Evolutionary conservation across 2,113 vertebrate species (phyloP), one percentile per base, ranked within the genome.

Genomic region (Mus musculus): DNA sequence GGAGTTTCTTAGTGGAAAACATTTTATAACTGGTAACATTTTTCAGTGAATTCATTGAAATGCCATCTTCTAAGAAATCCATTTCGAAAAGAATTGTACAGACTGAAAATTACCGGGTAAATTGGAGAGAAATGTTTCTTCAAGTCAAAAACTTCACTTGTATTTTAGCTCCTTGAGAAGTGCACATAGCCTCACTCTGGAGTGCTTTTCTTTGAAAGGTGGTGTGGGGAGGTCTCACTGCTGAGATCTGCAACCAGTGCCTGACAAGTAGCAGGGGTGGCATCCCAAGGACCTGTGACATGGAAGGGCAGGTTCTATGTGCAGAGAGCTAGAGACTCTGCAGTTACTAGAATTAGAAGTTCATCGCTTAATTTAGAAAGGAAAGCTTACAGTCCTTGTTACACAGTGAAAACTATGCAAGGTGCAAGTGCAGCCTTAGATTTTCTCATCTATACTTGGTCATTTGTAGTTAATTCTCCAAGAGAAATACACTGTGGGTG

Each of bases 81-180:
- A 96, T 94, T 96, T 96, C 95, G 94, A 95, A 97, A 96, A 91
- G 95, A 96, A 95, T 96, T 94, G 95, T 89, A 80, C 61, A 42
- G 91, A 69, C 59, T 89, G 90, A 92, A 97, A 97, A 97, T 97
- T 96, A 90, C 95, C 88, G 92, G 90, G 88, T 92, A 96, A 96
- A 97, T 96, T 93, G 93, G 78, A 93, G 28, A 92, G 92, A 95
- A 89, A 89, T 96, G 94, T 96, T 98, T 97, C 90, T 96, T 91
- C 65, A 92, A 96, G 93, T 95, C 89, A 96, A 89, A 97, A 96
- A 80, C 94, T 95, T 97, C 92, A 91, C 94, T 97, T 92, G 88
- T 95, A 96, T 95, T 98, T 97, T 95, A 82, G 77, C 94, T 93
- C 88, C 95, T 96, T 73, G 92, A 92, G 73, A 96, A 91, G 93